Percentiles rank a stretch among this genome's conserved stretches.
These are phyloP conservation scores for Molanna angustata DNA, from an alignment of 2,888 invertebrate genomes.

Conservation along the genomic window DNA sequence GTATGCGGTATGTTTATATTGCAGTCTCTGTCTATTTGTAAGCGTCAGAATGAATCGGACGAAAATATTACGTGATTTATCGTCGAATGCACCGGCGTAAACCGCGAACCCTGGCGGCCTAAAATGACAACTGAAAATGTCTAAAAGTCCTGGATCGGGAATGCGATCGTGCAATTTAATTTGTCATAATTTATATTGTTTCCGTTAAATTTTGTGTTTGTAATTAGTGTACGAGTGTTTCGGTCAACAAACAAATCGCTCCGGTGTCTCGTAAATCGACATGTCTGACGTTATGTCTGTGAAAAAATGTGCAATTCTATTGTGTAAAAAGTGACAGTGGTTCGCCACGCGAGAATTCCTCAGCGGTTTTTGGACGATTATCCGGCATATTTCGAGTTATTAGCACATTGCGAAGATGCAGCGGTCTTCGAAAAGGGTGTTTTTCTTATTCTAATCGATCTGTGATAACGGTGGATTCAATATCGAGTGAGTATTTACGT, in stretches of 20 bases:
- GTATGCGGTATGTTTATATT: no score
- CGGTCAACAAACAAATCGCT: background rate
- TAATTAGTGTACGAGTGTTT: constrained; percentile 1
- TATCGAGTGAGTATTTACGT: constrained; percentile 12
- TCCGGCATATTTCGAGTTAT: constrained; percentile 17
- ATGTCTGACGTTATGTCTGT: background rate
- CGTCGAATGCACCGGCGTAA: constrained; percentile 12
- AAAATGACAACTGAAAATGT: no score
- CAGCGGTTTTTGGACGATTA: constrained; percentile 9
- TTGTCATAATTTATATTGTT: no score
- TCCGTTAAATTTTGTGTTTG: constrained; percentile 10
- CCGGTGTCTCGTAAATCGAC: background rate
- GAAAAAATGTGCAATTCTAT: background rate
- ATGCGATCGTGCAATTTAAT: no score
- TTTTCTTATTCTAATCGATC: background rate
- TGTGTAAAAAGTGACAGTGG: constrained; percentile 20
- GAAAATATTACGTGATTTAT: constrained; percentile 17
- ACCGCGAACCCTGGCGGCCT: constrained; percentile 16
- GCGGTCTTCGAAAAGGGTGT: constrained; percentile 5
- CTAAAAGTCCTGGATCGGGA: no score
- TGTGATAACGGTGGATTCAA: background rate
- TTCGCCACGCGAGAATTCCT: constrained; percentile 24
- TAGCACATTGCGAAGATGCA: constrained; percentile 7
- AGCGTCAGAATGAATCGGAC: background rate
- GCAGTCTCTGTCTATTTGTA: constrained; percentile 1